These are phyloP conservation scores for Helarctos malayanus DNA, from an alignment of 2,797 vertebrate genomes.

Conservation along the genomic window DNA sequence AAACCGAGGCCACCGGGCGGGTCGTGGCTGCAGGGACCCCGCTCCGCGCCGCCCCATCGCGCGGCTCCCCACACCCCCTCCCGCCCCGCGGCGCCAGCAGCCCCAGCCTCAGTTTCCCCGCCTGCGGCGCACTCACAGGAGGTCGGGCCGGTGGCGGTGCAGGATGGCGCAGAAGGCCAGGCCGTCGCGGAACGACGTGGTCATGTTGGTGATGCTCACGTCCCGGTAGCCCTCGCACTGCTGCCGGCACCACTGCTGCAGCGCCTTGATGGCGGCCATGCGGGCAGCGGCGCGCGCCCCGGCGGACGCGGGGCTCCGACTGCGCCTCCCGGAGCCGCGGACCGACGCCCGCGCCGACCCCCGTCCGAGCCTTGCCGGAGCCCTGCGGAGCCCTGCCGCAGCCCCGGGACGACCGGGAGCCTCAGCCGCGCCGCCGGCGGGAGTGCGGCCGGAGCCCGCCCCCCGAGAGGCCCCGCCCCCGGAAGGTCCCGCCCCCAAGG, in stretches of 20 bases:
- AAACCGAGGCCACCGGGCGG: not conserved
- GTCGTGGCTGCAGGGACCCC: not conserved
- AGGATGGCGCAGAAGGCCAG: conserved; percentile 98
- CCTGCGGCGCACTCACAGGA: conserved; percentile 92
- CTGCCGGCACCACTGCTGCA: conserved; percentile 96
- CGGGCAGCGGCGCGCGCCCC: not conserved
- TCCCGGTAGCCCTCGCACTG: conserved; percentile 96
- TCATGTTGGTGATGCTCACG: conserved; percentile 97
- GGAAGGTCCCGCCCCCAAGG: not conserved
- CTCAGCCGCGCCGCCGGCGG: not conserved
- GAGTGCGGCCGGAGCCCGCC: not conserved
- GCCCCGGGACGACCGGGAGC: no score
- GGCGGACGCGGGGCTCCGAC: not conserved
- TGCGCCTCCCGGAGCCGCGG: not conserved
- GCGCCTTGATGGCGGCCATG: conserved; percentile 96
- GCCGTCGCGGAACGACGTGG: conserved; percentile 96
- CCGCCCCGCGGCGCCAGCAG: not conserved
- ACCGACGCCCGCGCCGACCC: not conserved
- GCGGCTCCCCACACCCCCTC: no score
- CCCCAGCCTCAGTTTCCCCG: conserved; percentile 41
- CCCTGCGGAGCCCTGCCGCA: not conserved
- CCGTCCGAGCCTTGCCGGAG: not conserved
- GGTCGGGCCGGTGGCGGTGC: conserved; percentile 96
- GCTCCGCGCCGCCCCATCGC: not conserved
- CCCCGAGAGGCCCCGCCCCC: not conserved